A percentile compares a stretch with the other conserved stretches of the same genome.
Conservation (phyloP, 2,888 invertebrate genomes). For the Oxytorus armatus region DNA sequence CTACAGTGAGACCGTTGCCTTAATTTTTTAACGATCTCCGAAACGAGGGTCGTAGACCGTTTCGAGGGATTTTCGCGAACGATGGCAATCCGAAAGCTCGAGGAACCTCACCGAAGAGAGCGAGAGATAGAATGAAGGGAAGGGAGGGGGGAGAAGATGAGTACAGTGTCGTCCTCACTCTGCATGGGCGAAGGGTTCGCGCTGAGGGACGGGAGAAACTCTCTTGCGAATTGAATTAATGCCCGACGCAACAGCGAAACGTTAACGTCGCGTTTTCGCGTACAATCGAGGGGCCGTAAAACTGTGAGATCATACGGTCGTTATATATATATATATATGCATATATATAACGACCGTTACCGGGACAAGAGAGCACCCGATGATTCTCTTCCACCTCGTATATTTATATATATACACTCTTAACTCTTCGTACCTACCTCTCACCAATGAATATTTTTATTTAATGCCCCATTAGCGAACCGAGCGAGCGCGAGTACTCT, state of each 20-base stretch:
- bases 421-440: conserved; percentile 50
- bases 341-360: conserved; percentile 26
- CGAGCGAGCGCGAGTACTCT: conserved; percentile 45
- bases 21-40: conserved; percentile 68
- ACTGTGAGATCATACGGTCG: conserved; percentile 42
- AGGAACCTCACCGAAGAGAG: conserved; percentile 22
- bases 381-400: conserved; percentile 41
- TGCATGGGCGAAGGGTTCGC: conserved; percentile 54
- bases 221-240: conserved; percentile 76
- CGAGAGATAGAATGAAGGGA: conserved; percentile 16
- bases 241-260: conserved; percentile 72
- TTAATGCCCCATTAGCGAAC: conserved; percentile 77
- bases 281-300: conserved; percentile 67
- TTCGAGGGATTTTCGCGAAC: conserved; percentile 62
- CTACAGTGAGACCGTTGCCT: conserved; percentile 24
- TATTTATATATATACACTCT: conserved; percentile 32
- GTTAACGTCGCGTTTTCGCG: conserved; percentile 72
- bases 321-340: conserved; percentile 22
- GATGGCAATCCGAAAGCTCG: conserved; percentile 35
- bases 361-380: conserved; percentile 46
- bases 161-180: conserved; percentile 34
- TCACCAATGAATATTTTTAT: conserved; percentile 80
- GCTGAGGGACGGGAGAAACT: conserved; percentile 55
- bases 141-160: conserved; percentile 24
- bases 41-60: conserved; percentile 47